Base-by-base conservation (phyloP, 2,113 vertebrate genomes). In the Indri indri region DNA sequence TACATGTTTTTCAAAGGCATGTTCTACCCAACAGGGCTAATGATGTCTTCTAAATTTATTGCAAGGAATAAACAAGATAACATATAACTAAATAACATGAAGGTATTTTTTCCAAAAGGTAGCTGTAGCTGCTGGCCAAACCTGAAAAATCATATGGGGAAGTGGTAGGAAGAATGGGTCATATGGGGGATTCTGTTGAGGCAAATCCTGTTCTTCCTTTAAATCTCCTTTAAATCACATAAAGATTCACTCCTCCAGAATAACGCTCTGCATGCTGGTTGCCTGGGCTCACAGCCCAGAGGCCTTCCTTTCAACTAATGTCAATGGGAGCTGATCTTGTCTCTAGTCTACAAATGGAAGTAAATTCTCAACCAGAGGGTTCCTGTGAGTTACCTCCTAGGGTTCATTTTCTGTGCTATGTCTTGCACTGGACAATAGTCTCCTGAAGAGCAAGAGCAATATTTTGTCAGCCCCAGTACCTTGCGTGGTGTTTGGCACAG, bases 241-340 rank as follows among this genome's bases (percentile, higher is more conserved):
- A 81, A 59, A 66, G 89, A 96, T n/a, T 50, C 6, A 42, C 1
- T 65, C 37, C 52, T 73, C 77, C 92, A 88, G 76, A 84, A 96
- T 73, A 87, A 66, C 61, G 54, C 45, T 88, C 13, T 59, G 61
- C 74, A 3, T 66, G 8, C 83, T 82, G 17, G 7, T 65, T 71
- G n/a, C 88, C 83, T 91, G 87, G 94, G 91, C 13, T 70, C 57
- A 47, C 17, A 73, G 47, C 54, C 81, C 90, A 84, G 37, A 94
- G 52, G 34, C n/a, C 34, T 66, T 88, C 52, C 65, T 71, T 76
- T 74, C 71, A 71, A 57, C 18, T 27, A 73, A 76, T 42, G 18
- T 73, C 88, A 45, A 5, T 34, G 30, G 54, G 45, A 89, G 57
- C 34, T 52, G 47, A 52, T 68, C 74, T 47, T 42, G 30, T 82